Percentiles rank a stretch among this genome's conserved stretches.
Evolutionary conservation across 2,888 invertebrate species (phyloP).

Genomic region (Hypselothyrea guttata): DNA sequence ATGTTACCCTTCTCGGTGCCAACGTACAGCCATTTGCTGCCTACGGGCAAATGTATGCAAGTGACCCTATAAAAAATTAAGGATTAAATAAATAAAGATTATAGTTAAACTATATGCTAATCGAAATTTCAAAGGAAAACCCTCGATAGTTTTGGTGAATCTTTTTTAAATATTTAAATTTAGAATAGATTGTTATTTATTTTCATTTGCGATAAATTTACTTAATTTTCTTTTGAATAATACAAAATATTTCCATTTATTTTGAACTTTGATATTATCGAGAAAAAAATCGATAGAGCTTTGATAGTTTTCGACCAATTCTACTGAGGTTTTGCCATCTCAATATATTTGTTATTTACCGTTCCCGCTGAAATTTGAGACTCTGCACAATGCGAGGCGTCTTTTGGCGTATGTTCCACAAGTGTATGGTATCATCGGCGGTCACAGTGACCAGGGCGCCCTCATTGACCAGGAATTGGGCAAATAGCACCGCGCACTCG

Average conservation of each 20-base stretch:
- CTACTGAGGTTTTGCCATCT: too few relatives aligned
- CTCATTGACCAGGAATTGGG: slow-evolving; percentile 98
- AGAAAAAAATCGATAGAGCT: too few relatives aligned
- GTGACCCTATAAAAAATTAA: slow-evolving; percentile 90
- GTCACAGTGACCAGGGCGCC: slow-evolving; percentile 97
- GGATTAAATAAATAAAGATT: background rate
- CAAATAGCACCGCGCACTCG: slow-evolving; percentile 88
- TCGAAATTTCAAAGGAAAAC: too few relatives aligned
- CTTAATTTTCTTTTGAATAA: too few relatives aligned
- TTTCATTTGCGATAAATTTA: too few relatives aligned
- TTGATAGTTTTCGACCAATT: too few relatives aligned
- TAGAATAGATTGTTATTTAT: too few relatives aligned
- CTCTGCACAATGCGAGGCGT: slow-evolving; percentile 97
- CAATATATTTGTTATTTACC: too few relatives aligned
- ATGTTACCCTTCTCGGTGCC: slow-evolving; percentile 99
- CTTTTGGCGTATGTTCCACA: slow-evolving; percentile 98
- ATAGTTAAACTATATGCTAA: background rate
- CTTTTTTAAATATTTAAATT: too few relatives aligned
- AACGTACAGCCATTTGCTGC: slow-evolving; percentile 99
- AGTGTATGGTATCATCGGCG: slow-evolving; percentile 96
- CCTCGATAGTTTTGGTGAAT: too few relatives aligned
- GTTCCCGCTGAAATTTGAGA: slow-evolving; percentile 98
- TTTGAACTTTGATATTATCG: too few relatives aligned
- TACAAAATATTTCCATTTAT: too few relatives aligned
- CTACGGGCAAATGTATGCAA: slow-evolving; percentile 96